phyloP scores from a whole-genome alignment of 2,113 vertebrate species.

The Balaenoptera acutorostrata region DNA sequence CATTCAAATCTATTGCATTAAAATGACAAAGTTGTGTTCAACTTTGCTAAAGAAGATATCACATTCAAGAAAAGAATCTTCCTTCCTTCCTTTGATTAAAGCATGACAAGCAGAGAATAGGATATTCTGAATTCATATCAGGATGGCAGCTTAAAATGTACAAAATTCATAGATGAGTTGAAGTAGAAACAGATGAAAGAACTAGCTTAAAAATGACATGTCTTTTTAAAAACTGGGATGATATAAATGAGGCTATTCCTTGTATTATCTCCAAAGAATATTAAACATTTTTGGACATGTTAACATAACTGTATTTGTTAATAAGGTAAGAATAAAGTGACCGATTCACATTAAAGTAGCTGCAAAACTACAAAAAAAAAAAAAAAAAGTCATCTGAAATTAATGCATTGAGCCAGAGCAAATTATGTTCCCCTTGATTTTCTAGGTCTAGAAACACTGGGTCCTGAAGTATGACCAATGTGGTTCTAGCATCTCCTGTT shows the following conservation, averaged over 20 bases:
- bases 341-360: neutral
- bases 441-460: neutral
- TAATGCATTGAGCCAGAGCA: neutral
- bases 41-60: slow-evolving; percentile 4
- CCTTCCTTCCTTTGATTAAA: slow-evolving; percentile 29
- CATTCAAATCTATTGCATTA: neutral
- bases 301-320: neutral
- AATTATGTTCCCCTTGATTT: neutral
- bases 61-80: slow-evolving; percentile 26
- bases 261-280: neutral
- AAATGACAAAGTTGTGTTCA: neutral
- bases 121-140: slow-evolving; percentile 44
- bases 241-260: neutral
- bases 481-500: neutral
- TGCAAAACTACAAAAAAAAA: neutral
- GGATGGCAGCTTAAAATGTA: neutral
- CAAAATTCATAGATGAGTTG: neutral
- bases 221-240: neutral
- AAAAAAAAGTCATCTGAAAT: neutral
- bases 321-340: neutral
- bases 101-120: slow-evolving; percentile 21
- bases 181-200: slow-evolving; percentile 35
- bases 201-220: neutral
- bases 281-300: neutral
- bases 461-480: neutral